Base-by-base conservation (phyloP, 2,113 vertebrate species). In the Hippocampus barbouri region DNA sequence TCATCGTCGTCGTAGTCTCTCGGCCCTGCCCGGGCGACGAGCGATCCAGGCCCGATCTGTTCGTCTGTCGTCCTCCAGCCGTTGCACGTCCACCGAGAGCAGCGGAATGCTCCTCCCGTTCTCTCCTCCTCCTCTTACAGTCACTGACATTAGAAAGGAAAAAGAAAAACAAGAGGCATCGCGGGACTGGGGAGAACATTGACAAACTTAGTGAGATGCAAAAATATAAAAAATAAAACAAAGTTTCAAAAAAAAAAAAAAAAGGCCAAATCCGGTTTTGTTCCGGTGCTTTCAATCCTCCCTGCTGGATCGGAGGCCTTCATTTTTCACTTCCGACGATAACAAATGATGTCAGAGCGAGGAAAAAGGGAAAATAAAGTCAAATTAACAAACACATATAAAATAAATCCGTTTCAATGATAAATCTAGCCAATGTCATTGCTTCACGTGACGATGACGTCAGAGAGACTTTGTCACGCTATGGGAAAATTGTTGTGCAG, bases 31-130 rank as follows among this genome's bases (percentile, higher is more conserved):
- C 49, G 86, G 90, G 80, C 45, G 66, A 93, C 85, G 82, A 92
- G 90, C 86, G 82, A 91, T 90, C 87, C 91, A 90, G 93, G 93
- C 89, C 79, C 59, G 27, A 82, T 74, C 84, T 82, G 75, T 86
- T 81, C 66, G 70, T 88, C 86, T 87, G 72, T 88, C 78, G 83
- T 89, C 87, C 92, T 93, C 90, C 92, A 92, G 93, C 92, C 92
- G 93, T 94, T 96, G 96, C 95, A 97, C 97, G 95, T 96, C 93
- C 92, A 94, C 87, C 89, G 94, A 92, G 94, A 65, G 40, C 7
- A 66, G n/a, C 8, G 92, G 91, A 93, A 89, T 85, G 87, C 65
- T 83, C 79, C 81, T 77, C 76, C 80, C 81, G 69, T 78, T 81
- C 53, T 20, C 38, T 63, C 61, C 86, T 63, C 61, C 86, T 85